Evolutionary conservation across 2,797 vertebrate species (phyloP).

Genomic region (Anabacerthia variegaticeps): DNA sequence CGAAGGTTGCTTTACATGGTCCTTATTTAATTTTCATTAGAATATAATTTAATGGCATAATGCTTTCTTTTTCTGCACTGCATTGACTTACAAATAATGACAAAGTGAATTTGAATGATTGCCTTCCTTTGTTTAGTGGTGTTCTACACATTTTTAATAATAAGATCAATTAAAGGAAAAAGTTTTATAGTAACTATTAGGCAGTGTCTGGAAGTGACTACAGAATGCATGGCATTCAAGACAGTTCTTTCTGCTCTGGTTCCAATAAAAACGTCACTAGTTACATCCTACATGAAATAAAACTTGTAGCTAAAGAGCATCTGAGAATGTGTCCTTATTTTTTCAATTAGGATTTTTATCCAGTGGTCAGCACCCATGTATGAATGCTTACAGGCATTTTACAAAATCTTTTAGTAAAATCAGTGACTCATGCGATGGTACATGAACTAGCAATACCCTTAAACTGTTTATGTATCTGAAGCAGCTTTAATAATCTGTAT

Average conservation of each 20-base stretch:
- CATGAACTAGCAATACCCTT: not conserved
- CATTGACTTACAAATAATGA: not conserved
- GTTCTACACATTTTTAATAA: not conserved
- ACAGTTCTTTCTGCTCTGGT: not conserved
- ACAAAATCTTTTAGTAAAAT: constrained; percentile 3
- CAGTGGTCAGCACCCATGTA: not conserved
- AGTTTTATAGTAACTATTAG: not conserved
- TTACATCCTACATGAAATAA: not conserved
- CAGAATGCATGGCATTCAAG: not conserved
- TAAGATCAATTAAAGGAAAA: not conserved
- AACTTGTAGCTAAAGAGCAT: not conserved
- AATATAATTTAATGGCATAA: not conserved
- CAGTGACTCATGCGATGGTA: not conserved
- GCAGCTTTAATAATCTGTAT: constrained; percentile 31
- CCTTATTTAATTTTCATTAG: not conserved
- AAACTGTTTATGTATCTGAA: not conserved
- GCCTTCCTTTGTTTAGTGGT: not conserved
- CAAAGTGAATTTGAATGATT: not conserved
- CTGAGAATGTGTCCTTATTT: not conserved
- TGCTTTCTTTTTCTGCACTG: not conserved
- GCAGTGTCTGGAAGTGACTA: not conserved
- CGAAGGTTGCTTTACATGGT: not conserved
- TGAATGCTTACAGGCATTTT: not conserved
- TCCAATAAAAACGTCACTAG: not conserved
- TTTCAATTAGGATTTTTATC: constrained; percentile 8